Evolutionary conservation across 2,797 vertebrate species (phyloP), one percentile per base, ranked within the genome.

Genomic region (Propithecus perrieri): DNA sequence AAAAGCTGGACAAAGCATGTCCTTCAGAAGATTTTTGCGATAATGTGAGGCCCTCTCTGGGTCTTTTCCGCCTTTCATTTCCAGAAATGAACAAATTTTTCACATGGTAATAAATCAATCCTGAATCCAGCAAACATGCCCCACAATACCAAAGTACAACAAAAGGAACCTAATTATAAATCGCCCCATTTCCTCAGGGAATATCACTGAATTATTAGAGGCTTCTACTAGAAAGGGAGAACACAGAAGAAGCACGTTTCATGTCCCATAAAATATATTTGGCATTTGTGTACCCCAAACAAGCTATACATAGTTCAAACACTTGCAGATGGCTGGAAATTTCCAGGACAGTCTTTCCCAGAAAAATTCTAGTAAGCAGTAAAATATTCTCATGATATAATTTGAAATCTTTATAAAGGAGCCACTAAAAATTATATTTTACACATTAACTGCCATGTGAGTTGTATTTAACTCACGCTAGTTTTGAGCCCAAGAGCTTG

Each of bases 71-170:
- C 71, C 81, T 75, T 79, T 95, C 63, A 55, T 61, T 96, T 97
- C 93, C 89, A 97, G 93, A 26, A 96, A 69, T 84, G 78, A 89
- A 57, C 48, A 88, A 57, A 95, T 71, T 93, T 88, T 96, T 97
- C 96, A 95, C 95, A 97, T 71, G 91, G 93, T 79, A 95, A 93
- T 98, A 96, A 98, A 98, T 97, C 96, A 97, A 53, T 72, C 65
- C 81, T 85, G 41, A 18, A 72, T 67, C 76, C 20, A 81, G 28
- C 72, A 95, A 96, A 79, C 53, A 89, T 78, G 46, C 61, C 63
- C 89, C 74, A 95, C 38, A 97, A 94, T 83, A 89, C 74, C 48
- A 30, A 95, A 96, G 43, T 84, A 88, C 74, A 96, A 95, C 80
- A 97, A 96, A 96, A 97, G 94, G 53, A 97, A 83, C 79, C 59